These are phyloP conservation scores for Plotosus lineatus DNA, from an alignment of 2,113 vertebrate genomes.

Conservation along the genomic window DNA sequence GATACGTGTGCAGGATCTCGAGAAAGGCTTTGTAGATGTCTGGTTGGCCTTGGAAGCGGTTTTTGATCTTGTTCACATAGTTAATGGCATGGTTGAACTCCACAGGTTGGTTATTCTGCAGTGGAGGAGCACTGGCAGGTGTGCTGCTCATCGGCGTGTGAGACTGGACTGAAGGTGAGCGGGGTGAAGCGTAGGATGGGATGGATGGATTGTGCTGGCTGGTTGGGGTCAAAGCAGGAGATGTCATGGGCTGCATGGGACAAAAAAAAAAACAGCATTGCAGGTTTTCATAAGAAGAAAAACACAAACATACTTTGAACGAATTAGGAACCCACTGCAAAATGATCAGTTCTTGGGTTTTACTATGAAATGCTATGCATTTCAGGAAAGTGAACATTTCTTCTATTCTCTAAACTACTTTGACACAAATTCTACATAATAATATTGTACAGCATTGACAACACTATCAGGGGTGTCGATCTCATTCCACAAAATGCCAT, in stretches of 20 bases:
- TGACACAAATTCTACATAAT: too few relatives aligned
- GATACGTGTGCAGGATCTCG: slow-evolving; percentile 97
- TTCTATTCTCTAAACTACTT: too few relatives aligned
- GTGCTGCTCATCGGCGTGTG: slow-evolving; percentile 94
- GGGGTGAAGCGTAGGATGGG: slow-evolving; percentile 89
- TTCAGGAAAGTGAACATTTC: too few relatives aligned
- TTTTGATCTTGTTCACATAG: slow-evolving; percentile 99
- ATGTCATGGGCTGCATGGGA: slow-evolving; percentile 81
- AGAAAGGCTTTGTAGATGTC: slow-evolving; percentile 98
- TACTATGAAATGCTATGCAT: too few relatives aligned
- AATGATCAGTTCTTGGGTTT: too few relatives aligned
- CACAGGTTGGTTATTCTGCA: slow-evolving; percentile 98
- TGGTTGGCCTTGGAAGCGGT: slow-evolving; percentile 97
- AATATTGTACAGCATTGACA: too few relatives aligned
- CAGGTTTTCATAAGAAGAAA: neutral
- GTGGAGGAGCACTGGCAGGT: slow-evolving; percentile 80
- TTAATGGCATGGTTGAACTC: slow-evolving; percentile 99
- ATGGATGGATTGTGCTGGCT: slow-evolving; percentile 92
- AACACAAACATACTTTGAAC: neutral
- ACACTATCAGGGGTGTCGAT: too few relatives aligned
- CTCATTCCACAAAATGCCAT: too few relatives aligned
- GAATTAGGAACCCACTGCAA: too few relatives aligned
- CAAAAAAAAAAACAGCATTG: neutral
- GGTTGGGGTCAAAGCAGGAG: slow-evolving; percentile 89
- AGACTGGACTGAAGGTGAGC: slow-evolving; percentile 89